Evolutionary conservation across 2,888 invertebrate species (phyloP), one percentile per base, ranked within the genome.

Genomic region (Phymatocera aterrima): DNA sequence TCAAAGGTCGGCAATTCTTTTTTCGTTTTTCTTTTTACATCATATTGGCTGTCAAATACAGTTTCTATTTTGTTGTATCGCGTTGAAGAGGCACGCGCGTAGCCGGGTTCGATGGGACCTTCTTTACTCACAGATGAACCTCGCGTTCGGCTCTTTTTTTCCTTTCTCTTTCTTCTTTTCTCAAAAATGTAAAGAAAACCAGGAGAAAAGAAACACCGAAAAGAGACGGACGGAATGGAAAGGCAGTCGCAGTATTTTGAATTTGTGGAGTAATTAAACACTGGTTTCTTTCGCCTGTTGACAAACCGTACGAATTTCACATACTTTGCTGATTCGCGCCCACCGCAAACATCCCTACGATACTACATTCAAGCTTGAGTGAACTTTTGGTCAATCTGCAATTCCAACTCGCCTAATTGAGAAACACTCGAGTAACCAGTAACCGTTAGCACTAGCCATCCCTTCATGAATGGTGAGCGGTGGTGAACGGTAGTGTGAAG

Each of bases 341-440:
- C n/a, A n/a, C n/a, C n/a, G n/a, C n/a, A n/a, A 3, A 18, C 21
- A 10, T 2, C 34, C 21, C 34, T 6, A 10, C 68, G 10, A 6
- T 1, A 15, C n/a, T n/a, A n/a, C n/a, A n/a, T 10, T 15, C 68
- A 18, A 64, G 70, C 34, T 72, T 31, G 48, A 43, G 31, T 51
- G 34, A 60, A 37, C 51, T n/a, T 80, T 81, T 81, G 72, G 60
- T 77, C 80, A 81, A 85, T 83, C 83, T 84, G 84, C 86, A 83
- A 83, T 85, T 85, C 85, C 81, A 85, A 85, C 83, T 84, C 82
- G 82, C 77, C 84, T 86, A 85, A 86, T 86, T 85, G 83, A 83
- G 82, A 85, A 80, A 81, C 82, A 78, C 81, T 51, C 70, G 70
- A 51, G 43, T 21, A 72, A 51, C 70, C 31, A 31, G 70, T 51